A percentile compares a stretch with the other conserved stretches of the same genome.
These are phyloP conservation scores for Cotesia congregata DNA, from an alignment of 2,888 invertebrate species.

Conservation along the genomic window DNA sequence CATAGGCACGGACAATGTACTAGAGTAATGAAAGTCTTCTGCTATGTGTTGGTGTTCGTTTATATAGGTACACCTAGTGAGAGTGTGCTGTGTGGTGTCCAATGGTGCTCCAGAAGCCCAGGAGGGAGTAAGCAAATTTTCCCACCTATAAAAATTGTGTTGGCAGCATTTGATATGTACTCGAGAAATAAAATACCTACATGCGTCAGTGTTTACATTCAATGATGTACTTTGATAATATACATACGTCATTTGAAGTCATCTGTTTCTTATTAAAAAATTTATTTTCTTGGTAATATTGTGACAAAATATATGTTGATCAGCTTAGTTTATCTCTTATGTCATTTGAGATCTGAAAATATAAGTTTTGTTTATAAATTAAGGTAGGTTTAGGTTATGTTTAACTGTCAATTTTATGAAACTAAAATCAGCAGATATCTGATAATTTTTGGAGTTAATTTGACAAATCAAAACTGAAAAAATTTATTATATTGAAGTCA, in stretches of 20 bases:
- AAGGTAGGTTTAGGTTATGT: background rate
- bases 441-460: background rate
- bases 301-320: no score
- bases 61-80: background rate
- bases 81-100: background rate
- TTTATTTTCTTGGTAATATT: no score
- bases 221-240: no score
- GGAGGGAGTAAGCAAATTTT: background rate
- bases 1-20: conserved; percentile 25
- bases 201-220: no score
- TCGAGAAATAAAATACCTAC: no score
- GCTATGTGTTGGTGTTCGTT: background rate
- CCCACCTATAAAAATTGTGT: background rate
- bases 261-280: no score
- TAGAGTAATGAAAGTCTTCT: background rate
- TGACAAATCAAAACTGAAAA: no score
- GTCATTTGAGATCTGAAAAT: background rate
- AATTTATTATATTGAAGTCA: no score
- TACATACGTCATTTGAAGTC: no score
- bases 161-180: background rate
- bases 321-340: no score
- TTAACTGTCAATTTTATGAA: background rate
- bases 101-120: background rate
- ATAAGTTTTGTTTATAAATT: background rate
- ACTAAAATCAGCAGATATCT: background rate